Evolutionary conservation across 2,888 invertebrate species (phyloP).

Genomic region (Ctenicera cuprea): DNA sequence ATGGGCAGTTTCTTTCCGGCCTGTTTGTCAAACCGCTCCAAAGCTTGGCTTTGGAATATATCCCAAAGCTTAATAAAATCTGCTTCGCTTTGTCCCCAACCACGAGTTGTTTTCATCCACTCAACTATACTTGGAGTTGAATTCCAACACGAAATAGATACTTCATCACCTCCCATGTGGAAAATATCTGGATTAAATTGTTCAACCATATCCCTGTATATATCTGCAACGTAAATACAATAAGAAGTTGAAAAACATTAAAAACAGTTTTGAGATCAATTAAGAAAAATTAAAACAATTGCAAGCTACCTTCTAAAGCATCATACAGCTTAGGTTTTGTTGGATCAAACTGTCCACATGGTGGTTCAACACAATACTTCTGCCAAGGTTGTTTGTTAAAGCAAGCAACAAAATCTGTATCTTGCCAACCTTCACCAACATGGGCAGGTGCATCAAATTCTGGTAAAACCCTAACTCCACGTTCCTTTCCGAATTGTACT

Average conservation of each 20-base stretch:
- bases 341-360: conserved; percentile 90
- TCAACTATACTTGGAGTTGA: conserved; percentile 79
- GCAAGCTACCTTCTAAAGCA: conserved; percentile 72
- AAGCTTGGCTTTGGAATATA: conserved; percentile 83
- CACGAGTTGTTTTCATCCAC: conserved; percentile 79
- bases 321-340: conserved; percentile 82
- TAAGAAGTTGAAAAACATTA: neutral
- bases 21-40: conserved; percentile 75
- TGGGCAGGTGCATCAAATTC: conserved; percentile 96
- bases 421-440: conserved; percentile 91
- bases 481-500: conserved; percentile 80
- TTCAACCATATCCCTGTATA: conserved; percentile 85
- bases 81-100: conserved; percentile 74
- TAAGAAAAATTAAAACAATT: no score
- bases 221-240: no score
- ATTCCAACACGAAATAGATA: conserved; percentile 84
- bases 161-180: conserved; percentile 94
- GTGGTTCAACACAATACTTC: conserved; percentile 85
- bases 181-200: conserved; percentile 85
- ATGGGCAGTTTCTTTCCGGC: conserved; percentile 77
- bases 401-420: conserved; percentile 79
- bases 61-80: conserved; percentile 84
- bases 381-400: conserved; percentile 86
- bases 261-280: neutral
- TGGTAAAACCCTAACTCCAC: conserved; percentile 91